Base-by-base conservation (phyloP, 2,888 invertebrate species). In the Lycophotia porphyrea region DNA sequence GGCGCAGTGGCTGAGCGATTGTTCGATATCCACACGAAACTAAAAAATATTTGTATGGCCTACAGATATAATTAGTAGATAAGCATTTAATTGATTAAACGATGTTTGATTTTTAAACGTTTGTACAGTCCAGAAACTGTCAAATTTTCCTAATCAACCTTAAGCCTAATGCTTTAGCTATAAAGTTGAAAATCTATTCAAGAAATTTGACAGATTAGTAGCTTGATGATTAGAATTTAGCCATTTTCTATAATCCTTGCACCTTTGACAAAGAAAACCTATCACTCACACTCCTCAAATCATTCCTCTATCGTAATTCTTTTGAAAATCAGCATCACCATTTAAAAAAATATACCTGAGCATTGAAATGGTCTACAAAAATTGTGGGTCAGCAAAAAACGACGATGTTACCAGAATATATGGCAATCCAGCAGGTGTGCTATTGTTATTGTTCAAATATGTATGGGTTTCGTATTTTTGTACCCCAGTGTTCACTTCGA, bases 391-490 rank as follows among this genome's bases (percentile, higher is more conserved):
- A 78, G 76, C 82, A 87, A 89, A 87, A 90, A 89, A 86, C 64
- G 21, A n/a, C 36, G 77, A 49, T 76, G 73, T 76, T 76, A 79
- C 76, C 87, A 89, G 89, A 90, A 88, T 87, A 78, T 87, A 81
- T 87, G 71, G 83, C 74, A 78, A 67, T 74, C 36, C 58, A 88
- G 92, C 94, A 94, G 94, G 94, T 94, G 94, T 86, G 78, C 87
- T 86, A 91, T 94, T 94, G 92, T 93, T 91, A 86, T 88, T 87
- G 84, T 88, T 88, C 87, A 91, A 92, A 93, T 92, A 93, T 91
- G 91, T 90, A 90, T 90, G 88, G 90, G 89, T 89, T 86, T 91
- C 84, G 86, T 91, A 84, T 85, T 87, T 81, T 80, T 80, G 78
- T 76, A 68, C 55, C 63, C 81, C 74, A 88, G 88, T 87, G 86